These are phyloP conservation scores for Neocrepidodera transversa DNA, from an alignment of 2,888 invertebrate genomes.

Conservation along the genomic window DNA sequence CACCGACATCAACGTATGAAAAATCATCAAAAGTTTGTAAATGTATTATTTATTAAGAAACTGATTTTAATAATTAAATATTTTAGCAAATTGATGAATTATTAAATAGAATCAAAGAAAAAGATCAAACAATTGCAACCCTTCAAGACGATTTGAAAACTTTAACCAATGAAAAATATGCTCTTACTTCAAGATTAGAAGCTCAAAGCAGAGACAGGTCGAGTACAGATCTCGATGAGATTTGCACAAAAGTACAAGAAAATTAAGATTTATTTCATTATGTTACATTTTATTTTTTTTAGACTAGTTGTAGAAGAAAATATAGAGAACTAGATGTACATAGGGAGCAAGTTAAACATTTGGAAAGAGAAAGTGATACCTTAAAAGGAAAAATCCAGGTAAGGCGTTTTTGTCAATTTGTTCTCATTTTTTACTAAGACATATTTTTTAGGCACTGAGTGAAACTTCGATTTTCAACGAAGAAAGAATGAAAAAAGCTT, in stretches of 20 bases:
- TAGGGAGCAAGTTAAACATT: constrained; percentile 63
- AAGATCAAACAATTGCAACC: constrained; percentile 56
- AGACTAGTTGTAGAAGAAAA: constrained; percentile 58
- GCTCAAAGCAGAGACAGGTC: constrained; percentile 42
- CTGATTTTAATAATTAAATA: background rate
- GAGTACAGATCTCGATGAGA: constrained; percentile 44
- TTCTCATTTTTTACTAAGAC: background rate
- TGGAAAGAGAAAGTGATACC: constrained; percentile 68
- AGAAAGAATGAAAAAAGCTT: constrained; percentile 61
- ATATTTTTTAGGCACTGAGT: constrained; percentile 36
- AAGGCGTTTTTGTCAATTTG: too few relatives aligned
- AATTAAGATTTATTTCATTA: constrained; percentile 9
- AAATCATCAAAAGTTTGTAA: constrained; percentile 52
- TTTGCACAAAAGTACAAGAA: constrained; percentile 45
- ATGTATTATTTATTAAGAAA: background rate
- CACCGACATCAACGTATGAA: constrained; percentile 43
- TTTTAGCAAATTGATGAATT: constrained; percentile 36
- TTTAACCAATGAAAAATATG: constrained; percentile 59
- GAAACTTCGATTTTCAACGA: constrained; percentile 49
- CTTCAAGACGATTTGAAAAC: constrained; percentile 60
- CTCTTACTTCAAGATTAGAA: constrained; percentile 59
- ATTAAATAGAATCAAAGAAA: constrained; percentile 56
- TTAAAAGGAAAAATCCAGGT: constrained; percentile 67
- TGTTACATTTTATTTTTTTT: constrained; percentile 34
- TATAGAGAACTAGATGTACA: constrained; percentile 66